phyloP scores from a whole-genome alignment of 2,113 vertebrate species.

The Calidris pygmaea region DNA sequence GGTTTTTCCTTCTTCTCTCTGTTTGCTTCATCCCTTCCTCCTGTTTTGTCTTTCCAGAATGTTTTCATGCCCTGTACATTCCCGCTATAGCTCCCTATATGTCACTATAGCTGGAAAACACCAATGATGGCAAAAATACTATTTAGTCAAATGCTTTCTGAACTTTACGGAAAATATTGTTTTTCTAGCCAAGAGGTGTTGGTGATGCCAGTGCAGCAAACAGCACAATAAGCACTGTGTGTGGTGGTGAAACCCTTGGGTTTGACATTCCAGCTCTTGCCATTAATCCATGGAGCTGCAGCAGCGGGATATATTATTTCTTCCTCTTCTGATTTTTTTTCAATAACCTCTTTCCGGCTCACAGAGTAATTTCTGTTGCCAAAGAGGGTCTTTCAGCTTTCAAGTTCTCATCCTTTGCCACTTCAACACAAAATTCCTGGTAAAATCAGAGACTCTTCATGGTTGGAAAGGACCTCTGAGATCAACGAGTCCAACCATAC shows the following conservation, averaged over 20 bases:
- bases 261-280: background rate
- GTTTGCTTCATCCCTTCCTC: background rate
- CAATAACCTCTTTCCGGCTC: background rate
- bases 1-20: background rate
- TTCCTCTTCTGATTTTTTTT: background rate
- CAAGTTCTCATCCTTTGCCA: background rate
- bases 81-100: fast-evolving
- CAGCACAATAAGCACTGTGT: background rate
- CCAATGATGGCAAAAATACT: background rate
- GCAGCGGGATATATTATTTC: background rate
- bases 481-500: too few species aligned
- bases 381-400: background rate
- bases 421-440: background rate
- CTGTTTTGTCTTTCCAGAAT: background rate
- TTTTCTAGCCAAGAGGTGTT: background rate
- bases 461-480: too few species aligned
- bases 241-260: background rate
- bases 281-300: background rate
- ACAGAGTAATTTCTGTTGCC: background rate
- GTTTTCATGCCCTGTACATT: fast-evolving
- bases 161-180: background rate
- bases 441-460: background rate
- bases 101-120: background rate
- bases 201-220: background rate
- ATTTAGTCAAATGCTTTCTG: background rate